A percentile compares a stretch with the other conserved stretches of the same genome.
Conservation (phyloP, 2,113 vertebrate genomes). For the Silurus meridionalis region DNA sequence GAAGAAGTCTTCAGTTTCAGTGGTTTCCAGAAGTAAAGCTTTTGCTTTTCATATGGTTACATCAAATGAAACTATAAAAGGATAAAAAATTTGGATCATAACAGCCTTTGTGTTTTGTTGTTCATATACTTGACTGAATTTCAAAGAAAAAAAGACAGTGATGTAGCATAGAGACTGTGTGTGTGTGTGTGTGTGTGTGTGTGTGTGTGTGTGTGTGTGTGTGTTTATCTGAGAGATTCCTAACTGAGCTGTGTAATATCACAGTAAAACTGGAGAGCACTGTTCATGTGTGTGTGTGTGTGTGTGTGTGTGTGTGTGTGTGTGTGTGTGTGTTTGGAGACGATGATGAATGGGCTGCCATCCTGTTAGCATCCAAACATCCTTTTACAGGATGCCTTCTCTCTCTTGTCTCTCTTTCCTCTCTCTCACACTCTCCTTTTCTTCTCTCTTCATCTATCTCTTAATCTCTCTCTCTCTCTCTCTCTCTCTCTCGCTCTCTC, state of each 20-base stretch:
- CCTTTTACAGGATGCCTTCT: background rate
- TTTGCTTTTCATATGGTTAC: background rate
- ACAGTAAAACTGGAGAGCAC: background rate
- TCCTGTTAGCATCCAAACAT: background rate
- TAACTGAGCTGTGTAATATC: background rate
- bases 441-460: too few relatives aligned
- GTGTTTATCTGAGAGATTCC: conserved; percentile 11
- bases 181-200: background rate
- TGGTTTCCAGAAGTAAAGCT: background rate
- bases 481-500: background rate
- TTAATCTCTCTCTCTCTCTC: too few relatives aligned
- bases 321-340: background rate
- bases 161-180: background rate
- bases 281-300: background rate
- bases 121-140: background rate
- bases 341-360: background rate
- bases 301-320: background rate
- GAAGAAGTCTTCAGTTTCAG: background rate
- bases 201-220: conserved; percentile 33
- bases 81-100: background rate
- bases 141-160: background rate
- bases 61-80: background rate
- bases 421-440: background rate
- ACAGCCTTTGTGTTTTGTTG: background rate
- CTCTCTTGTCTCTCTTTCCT: too few relatives aligned